Conservation (phyloP, 2,797 vertebrate species). For the Sternotherus odoratus region DNA sequence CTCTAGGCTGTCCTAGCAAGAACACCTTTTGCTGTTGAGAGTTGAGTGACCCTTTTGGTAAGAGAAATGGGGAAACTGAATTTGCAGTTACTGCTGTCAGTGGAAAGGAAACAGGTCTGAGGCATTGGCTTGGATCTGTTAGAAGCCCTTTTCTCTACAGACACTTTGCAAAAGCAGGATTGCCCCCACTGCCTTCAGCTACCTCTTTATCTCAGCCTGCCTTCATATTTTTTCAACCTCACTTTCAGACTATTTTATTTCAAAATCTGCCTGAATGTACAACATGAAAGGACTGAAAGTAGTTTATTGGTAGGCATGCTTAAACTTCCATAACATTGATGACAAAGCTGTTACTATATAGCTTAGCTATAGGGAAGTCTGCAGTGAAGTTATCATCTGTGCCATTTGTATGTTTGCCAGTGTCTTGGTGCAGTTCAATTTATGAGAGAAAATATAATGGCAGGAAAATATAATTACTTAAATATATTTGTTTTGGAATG, state of each 20-base stretch:
- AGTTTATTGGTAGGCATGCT: neutral
- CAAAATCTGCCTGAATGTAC: neutral
- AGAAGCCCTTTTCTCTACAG: neutral
- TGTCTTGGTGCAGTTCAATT: neutral
- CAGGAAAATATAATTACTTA: neutral
- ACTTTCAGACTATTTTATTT: neutral
- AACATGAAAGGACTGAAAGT: neutral
- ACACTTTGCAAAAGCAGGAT: neutral
- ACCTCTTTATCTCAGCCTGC: neutral
- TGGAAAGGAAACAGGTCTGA: neutral
- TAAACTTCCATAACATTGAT: neutral
- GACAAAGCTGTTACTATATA: neutral
- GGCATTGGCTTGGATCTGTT: neutral
- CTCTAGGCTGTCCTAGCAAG: neutral
- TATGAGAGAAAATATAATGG: neutral
- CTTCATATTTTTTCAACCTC: neutral
- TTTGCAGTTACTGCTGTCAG: neutral
- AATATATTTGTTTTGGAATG: slow-evolving; percentile 7
- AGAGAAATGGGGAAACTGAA: neutral
- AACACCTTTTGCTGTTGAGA: neutral
- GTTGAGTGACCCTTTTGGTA: neutral
- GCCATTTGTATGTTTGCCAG: neutral
- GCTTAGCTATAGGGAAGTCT: neutral
- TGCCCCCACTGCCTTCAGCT: neutral
- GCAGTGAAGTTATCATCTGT: neutral